phyloP scores from a whole-genome alignment of 2,888 invertebrate species.

The Corythucha ciliata region DNA sequence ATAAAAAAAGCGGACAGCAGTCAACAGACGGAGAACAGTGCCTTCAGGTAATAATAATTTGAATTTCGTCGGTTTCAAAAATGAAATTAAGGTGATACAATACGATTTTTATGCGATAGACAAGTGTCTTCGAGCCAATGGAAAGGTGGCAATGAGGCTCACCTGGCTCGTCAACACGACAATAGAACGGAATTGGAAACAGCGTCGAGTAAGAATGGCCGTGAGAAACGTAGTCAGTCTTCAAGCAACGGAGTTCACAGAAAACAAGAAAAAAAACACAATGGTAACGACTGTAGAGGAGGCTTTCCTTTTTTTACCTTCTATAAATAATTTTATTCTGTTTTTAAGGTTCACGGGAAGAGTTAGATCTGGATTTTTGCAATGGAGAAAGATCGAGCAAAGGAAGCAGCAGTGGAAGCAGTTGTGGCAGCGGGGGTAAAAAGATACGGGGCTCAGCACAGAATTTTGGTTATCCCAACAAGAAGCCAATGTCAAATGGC shows the following conservation, averaged over 20 bases:
- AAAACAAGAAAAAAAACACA: slow-evolving; percentile 33
- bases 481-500: slow-evolving; percentile 50
- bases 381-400: slow-evolving; percentile 37
- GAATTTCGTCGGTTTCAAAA: neutral
- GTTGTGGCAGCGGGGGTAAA: slow-evolving; percentile 37
- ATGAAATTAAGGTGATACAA: neutral
- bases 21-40: slow-evolving; percentile 47
- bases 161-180: slow-evolving; percentile 32
- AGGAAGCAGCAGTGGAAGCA: slow-evolving; percentile 35
- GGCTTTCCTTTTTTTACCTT: neutral
- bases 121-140: slow-evolving; percentile 29
- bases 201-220: slow-evolving; percentile 32
- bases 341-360: slow-evolving; percentile 35
- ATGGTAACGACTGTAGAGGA: slow-evolving; percentile 9
- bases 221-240: slow-evolving; percentile 34
- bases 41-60: slow-evolving; percentile 40
- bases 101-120: slow-evolving; percentile 18
- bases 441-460: slow-evolving; percentile 66
- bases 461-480: slow-evolving; percentile 69
- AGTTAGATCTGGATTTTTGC: slow-evolving; percentile 35
- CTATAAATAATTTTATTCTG: neutral
- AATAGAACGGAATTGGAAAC: slow-evolving; percentile 40
- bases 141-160: slow-evolving; percentile 25
- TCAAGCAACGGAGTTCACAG: slow-evolving; percentile 30
- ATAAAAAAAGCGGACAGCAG: slow-evolving; percentile 46